Percentiles rank a stretch among this genome's conserved stretches.
Conservation (phyloP, 2,113 vertebrate species). For the Pelobates fuscus region DNA sequence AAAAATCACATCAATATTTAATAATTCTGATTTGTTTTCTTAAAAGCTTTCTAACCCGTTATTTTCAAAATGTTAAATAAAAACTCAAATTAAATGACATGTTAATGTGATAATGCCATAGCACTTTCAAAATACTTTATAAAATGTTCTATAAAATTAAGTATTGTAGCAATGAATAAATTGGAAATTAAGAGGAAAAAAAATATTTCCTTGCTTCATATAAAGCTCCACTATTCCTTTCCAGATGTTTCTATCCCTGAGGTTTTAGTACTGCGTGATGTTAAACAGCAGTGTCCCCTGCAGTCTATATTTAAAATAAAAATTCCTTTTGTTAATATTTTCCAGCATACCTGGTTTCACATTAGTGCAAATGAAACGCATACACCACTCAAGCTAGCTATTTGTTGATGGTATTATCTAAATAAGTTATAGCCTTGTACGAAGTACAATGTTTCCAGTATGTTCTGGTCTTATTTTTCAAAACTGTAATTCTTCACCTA, state of each 20-base stretch:
- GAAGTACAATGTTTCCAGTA: not conserved
- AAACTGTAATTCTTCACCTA: not conserved
- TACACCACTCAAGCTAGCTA: not conserved
- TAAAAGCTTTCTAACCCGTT: not conserved
- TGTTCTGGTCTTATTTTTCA: not conserved
- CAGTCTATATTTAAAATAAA: conserved; percentile 26
- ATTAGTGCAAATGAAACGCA: not conserved
- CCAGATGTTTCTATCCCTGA: conserved; percentile 37
- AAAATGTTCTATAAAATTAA: conserved; percentile 46
- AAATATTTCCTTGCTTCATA: conserved; percentile 17
- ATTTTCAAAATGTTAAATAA: conserved; percentile 5
- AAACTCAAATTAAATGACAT: conserved; percentile 40
- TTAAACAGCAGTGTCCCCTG: conserved; percentile 42
- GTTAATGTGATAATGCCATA: conserved; percentile 46
- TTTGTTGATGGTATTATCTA: not conserved
- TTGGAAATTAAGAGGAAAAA: conserved; percentile 30
- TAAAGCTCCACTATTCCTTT: conserved; percentile 33
- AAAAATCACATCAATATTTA: too few relatives aligned
- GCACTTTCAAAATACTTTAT: conserved; percentile 46
- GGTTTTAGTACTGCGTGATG: not conserved
- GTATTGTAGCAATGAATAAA: conserved; percentile 32
- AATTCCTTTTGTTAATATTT: conserved; percentile 16
- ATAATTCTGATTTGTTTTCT: conserved; percentile 11
- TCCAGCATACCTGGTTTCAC: conserved; percentile 4
- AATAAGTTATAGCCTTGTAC: not conserved